A percentile compares a stretch with the other conserved stretches of the same genome.
Conservation (phyloP, 2,113 vertebrate species). For the Himantopus leucocephalus region DNA sequence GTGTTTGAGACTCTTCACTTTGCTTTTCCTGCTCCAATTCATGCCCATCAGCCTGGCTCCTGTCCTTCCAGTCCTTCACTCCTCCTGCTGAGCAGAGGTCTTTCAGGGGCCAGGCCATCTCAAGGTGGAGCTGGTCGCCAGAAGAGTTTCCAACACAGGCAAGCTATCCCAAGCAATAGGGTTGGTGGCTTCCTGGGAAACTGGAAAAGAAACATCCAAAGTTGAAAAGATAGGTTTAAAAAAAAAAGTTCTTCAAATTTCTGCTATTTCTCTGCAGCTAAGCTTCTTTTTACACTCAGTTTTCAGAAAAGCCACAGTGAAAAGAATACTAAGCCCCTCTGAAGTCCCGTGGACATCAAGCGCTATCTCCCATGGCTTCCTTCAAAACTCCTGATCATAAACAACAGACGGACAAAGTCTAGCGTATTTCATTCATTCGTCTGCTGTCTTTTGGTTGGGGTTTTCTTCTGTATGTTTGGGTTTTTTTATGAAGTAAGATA, state of each 20-base stretch:
- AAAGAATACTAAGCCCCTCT: not conserved
- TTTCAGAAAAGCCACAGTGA: not conserved
- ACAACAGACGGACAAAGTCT: not conserved
- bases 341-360: not conserved
- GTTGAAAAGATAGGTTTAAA: not conserved
- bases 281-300: not conserved
- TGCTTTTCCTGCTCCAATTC: not conserved
- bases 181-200: not conserved
- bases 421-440: not conserved
- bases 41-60: not conserved
- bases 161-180: fast-evolving
- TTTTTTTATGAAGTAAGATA: not conserved
- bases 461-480: not conserved
- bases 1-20: not conserved
- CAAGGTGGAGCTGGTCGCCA: not conserved
- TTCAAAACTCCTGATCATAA: constrained; percentile 10
- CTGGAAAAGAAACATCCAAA: not conserved
- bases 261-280: not conserved
- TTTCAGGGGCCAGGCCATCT: not conserved
- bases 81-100: not conserved
- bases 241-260: not conserved
- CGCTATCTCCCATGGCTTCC: not conserved
- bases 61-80: not conserved
- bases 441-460: not conserved
- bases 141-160: not conserved